Conservation (phyloP, 1,140 invertebrate genomes). For the Phthorimaea operculella region DNA sequence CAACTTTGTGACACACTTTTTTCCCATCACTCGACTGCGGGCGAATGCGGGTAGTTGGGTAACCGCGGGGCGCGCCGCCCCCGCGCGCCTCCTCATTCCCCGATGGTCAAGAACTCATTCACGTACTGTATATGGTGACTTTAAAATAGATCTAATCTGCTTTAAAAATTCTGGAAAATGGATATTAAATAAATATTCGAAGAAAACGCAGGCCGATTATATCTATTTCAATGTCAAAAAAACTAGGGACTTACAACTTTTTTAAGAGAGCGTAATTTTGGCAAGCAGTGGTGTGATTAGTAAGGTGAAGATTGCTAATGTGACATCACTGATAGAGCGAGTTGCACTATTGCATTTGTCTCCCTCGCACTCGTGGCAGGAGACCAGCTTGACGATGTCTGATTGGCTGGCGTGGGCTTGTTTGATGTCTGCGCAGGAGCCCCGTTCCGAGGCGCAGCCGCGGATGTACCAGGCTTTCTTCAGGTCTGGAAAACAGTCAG, state of each 20-base stretch:
- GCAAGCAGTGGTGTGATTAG: constrained; percentile 32
- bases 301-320: constrained; percentile 32
- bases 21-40: too few species aligned
- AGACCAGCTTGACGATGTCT: constrained; percentile 28
- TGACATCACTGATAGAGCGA: constrained; percentile 23
- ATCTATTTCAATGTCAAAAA: too few species aligned
- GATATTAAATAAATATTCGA: too few species aligned
- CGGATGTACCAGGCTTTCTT: constrained; percentile 35
- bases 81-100: too few species aligned
- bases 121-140: too few species aligned
- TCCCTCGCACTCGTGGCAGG: constrained; percentile 41
- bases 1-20: too few species aligned
- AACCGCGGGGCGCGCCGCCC: too few species aligned
- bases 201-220: too few species aligned
- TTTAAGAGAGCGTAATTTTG: constrained; percentile 24
- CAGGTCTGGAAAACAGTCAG: constrained; percentile 33
- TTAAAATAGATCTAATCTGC: too few species aligned
- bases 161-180: too few species aligned
- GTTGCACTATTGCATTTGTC: constrained; percentile 39
- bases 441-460: constrained; percentile 43
- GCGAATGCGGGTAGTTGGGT: too few species aligned
- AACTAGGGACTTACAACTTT: not conserved
- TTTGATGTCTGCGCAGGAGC: constrained; percentile 37
- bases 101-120: too few species aligned
- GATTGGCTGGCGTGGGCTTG: constrained; percentile 21